phyloP scores from a whole-genome alignment of 2,113 vertebrate genomes.

The Eptesicus fuscus region DNA sequence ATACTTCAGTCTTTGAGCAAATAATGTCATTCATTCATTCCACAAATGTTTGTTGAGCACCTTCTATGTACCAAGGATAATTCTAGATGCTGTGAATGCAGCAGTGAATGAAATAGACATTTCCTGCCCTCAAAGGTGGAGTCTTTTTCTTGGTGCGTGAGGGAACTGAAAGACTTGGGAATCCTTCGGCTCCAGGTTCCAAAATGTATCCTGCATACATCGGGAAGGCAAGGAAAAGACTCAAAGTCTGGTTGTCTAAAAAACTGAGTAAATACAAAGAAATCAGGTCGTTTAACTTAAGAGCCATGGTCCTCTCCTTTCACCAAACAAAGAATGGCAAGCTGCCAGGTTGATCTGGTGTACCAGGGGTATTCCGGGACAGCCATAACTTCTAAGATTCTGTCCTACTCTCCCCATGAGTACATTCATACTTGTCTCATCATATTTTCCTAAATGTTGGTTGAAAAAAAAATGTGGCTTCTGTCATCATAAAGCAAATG shows the following conservation, averaged over 20 bases:
- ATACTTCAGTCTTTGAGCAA: not conserved
- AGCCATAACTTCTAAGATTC: not conserved
- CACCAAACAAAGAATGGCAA: not conserved
- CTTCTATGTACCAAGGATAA: not conserved
- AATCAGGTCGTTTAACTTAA: not conserved
- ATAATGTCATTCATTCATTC: not conserved
- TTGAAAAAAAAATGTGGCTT: slow-evolving; percentile 37
- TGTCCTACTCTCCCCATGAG: not conserved
- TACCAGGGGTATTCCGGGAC: not conserved
- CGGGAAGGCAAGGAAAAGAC: not conserved
- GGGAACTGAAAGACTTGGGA: not conserved
- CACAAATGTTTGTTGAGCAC: not conserved
- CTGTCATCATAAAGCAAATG: slow-evolving; percentile 31
- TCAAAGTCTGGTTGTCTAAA: not conserved
- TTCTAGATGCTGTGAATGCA: not conserved
- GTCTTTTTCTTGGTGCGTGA: not conserved
- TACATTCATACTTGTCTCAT: not conserved
- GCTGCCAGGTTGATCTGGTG: not conserved
- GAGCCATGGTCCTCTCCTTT: not conserved
- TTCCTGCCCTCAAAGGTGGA: not conserved
- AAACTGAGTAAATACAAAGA: not conserved
- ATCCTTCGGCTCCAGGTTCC: not conserved
- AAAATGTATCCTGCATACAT: not conserved
- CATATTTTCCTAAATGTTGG: not conserved
- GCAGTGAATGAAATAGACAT: not conserved